Conservation (phyloP, 2,113 vertebrate genomes). For the Pseudopipra pipra region DNA sequence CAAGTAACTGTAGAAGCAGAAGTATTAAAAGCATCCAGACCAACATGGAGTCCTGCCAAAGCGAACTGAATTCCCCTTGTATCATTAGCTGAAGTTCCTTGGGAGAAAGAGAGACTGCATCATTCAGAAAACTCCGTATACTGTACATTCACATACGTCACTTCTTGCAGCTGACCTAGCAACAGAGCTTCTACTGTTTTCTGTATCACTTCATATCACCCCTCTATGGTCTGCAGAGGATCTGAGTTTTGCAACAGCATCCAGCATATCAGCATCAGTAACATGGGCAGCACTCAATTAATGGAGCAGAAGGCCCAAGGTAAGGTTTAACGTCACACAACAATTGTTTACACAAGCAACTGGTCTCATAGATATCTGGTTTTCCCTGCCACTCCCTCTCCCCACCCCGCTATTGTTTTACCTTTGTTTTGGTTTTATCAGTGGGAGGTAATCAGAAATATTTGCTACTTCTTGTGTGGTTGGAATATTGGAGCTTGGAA, state of each 20-base stretch:
- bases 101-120: slow-evolving; percentile 66
- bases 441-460: neutral
- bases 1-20: slow-evolving; percentile 62
- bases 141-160: slow-evolving; percentile 72
- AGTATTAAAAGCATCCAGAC: slow-evolving; percentile 72
- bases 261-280: neutral
- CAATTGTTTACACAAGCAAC: slow-evolving; percentile 16
- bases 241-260: neutral
- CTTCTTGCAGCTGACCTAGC: slow-evolving; percentile 75
- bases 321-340: slow-evolving; percentile 24
- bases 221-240: slow-evolving; percentile 25
- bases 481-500: neutral
- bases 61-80: slow-evolving; percentile 78
- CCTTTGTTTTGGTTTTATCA: neutral
- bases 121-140: slow-evolving; percentile 72
- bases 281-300: neutral
- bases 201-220: slow-evolving; percentile 59
- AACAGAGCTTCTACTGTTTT: slow-evolving; percentile 75
- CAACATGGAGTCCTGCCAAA: slow-evolving; percentile 72
- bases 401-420: neutral
- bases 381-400: neutral
- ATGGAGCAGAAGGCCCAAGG: slow-evolving; percentile 36
- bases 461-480: neutral
- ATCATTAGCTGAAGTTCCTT: slow-evolving; percentile 70
- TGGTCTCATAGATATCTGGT: neutral